phyloP scores from a whole-genome alignment of 2,797 vertebrate genomes.

The Lophius americanus region DNA sequence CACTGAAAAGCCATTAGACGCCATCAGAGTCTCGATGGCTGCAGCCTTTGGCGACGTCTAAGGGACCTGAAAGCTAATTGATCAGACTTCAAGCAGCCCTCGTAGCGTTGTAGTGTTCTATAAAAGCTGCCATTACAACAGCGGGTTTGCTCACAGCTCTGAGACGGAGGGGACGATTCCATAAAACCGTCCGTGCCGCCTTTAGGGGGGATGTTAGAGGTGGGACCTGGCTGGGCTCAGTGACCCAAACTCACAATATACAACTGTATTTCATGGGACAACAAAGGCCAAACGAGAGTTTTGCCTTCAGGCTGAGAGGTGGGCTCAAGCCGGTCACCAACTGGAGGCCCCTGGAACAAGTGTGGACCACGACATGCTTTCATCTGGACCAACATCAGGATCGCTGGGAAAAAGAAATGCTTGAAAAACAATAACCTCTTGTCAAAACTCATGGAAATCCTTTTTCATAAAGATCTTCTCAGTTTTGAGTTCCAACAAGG shows the following conservation, averaged over 20 bases:
- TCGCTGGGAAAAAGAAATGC: too few relatives aligned
- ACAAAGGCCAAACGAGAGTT: conserved; percentile 8
- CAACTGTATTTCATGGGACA: conserved; percentile 13
- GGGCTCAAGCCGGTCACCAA: not conserved
- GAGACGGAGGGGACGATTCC: conserved; percentile 2
- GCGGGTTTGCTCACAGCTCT: conserved; percentile 32
- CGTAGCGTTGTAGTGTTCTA: conserved; percentile 25
- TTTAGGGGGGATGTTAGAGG: conserved; percentile 8
- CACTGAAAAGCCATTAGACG: conserved; percentile 62
- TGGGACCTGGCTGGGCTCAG: conserved; percentile 15
- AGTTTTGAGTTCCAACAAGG: not conserved
- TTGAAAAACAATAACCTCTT: too few relatives aligned
- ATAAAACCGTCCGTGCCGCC: conserved; percentile 20
- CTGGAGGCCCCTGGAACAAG: not conserved
- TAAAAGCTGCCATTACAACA: conserved; percentile 54
- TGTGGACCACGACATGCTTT: too few relatives aligned
- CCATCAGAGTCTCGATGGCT: conserved; percentile 45
- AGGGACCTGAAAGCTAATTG: conserved; percentile 53
- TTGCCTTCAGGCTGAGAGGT: conserved; percentile 18
- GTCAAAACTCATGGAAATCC: too few relatives aligned
- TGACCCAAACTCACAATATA: conserved; percentile 17
- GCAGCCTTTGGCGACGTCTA: conserved; percentile 47
- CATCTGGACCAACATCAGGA: too few relatives aligned
- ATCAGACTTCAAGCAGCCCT: conserved; percentile 55
- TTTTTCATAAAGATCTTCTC: not conserved